Evolutionary conservation across 2,797 vertebrate genomes (phyloP).

Genomic region (Chaunax sp.): DNA sequence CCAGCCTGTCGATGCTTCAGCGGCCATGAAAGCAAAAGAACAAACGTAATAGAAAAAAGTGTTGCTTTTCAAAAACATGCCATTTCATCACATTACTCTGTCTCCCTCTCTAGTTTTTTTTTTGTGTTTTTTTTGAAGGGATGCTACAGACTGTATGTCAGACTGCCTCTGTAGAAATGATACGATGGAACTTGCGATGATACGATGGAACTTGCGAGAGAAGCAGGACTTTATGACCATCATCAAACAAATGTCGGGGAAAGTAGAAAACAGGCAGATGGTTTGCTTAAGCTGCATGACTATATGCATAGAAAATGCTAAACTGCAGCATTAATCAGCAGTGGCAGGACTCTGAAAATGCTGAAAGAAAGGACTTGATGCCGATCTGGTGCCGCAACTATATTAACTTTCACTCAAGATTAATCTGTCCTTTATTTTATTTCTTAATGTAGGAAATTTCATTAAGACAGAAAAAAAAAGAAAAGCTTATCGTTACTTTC

Average conservation of each 20-base stretch:
- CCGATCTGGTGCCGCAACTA: not conserved
- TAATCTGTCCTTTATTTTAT: not conserved
- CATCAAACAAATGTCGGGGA: slow-evolving; percentile 34
- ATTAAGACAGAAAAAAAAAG: too few relatives aligned
- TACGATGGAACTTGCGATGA: too few relatives aligned
- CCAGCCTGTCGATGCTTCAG: slow-evolving; percentile 12
- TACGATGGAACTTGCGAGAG: slow-evolving; percentile 9
- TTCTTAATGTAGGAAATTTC: not conserved
- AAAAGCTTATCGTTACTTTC: too few relatives aligned
- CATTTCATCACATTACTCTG: slow-evolving; percentile 36
- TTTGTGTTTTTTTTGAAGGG: slow-evolving; percentile 5
- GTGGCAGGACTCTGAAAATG: slow-evolving; percentile 3
- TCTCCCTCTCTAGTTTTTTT: slow-evolving; percentile 10
- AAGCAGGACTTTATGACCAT: slow-evolving; percentile 23
- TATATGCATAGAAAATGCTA: slow-evolving; percentile 19
- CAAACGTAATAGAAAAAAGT: slow-evolving; percentile 38
- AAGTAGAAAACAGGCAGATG: slow-evolving; percentile 40
- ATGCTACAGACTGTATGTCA: slow-evolving; percentile 1
- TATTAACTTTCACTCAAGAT: not conserved
- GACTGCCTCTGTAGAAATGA: slow-evolving; percentile 1
- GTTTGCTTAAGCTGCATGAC: slow-evolving; percentile 20
- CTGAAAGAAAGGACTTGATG: slow-evolving; percentile 9
- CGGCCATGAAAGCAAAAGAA: slow-evolving; percentile 41
- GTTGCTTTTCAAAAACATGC: slow-evolving; percentile 10
- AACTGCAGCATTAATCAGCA: slow-evolving; percentile 20